phyloP scores from a whole-genome alignment of 1,140 invertebrate species.

The Coenobita brevimanus region DNA sequence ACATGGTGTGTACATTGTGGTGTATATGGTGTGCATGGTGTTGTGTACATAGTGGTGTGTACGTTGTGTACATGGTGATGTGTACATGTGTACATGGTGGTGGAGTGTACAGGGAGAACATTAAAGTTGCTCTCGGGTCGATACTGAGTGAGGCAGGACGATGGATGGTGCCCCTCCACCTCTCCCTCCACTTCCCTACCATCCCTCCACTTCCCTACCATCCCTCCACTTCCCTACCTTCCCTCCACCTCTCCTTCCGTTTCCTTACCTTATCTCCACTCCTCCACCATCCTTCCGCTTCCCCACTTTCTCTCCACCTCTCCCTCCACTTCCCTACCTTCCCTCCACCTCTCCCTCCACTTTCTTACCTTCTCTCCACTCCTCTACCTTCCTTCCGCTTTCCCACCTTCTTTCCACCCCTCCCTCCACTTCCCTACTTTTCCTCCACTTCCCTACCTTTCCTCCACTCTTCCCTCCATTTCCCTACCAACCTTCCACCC shows the following conservation, averaged over 20 bases:
- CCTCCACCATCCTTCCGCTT: too few relatives aligned
- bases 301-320: neutral
- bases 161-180: too few relatives aligned
- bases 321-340: neutral
- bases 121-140: too few relatives aligned
- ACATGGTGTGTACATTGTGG: too few relatives aligned
- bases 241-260: neutral
- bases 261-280: too few relatives aligned
- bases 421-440: neutral
- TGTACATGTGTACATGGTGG: too few relatives aligned
- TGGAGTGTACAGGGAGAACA: too few relatives aligned
- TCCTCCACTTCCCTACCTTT: neutral
- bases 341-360: neutral
- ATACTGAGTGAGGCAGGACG: too few relatives aligned
- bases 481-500: neutral
- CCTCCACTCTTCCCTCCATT: neutral
- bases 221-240: neutral
- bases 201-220: neutral
- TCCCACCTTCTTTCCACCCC: neutral
- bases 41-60: too few relatives aligned
- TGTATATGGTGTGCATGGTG: too few relatives aligned
- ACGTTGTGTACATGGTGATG: too few relatives aligned
- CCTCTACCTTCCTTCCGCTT: neutral
- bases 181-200: neutral
- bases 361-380: too few relatives aligned